These are phyloP conservation scores for Bombus polaris DNA, from an alignment of 1,140 invertebrate species.

Conservation along the genomic window DNA sequence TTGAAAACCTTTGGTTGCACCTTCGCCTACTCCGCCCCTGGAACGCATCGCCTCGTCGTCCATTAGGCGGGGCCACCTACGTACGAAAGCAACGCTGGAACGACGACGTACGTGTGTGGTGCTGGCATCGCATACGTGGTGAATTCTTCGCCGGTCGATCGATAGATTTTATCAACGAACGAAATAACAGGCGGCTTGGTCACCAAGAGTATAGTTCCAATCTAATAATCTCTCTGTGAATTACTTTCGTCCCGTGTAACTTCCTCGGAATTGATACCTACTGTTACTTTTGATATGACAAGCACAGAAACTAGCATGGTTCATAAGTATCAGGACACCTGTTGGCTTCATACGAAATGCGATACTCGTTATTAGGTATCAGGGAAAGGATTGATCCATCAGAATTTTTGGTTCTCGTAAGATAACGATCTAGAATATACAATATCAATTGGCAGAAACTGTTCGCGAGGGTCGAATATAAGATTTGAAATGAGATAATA, in stretches of 20 bases:
- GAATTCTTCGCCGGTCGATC: conserved; percentile 37
- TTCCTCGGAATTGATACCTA: not conserved
- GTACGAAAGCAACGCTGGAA: conserved; percentile 23
- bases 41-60: conserved; percentile 52
- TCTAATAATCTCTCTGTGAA: conserved; percentile 34
- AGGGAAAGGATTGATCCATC: not conserved
- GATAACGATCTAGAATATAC: not conserved
- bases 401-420: not conserved
- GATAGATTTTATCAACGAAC: conserved; percentile 46
- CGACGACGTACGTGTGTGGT: not conserved
- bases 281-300: not conserved
- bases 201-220: conserved; percentile 18
- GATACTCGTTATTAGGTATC: not conserved
- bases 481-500: too few relatives aligned
- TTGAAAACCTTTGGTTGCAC: conserved; percentile 67
- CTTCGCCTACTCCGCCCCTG: conserved; percentile 59
- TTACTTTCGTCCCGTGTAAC: not conserved
- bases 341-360: not conserved
- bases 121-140: conserved; percentile 17
- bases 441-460: not conserved
- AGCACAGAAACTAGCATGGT: not conserved
- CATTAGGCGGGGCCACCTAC: conserved; percentile 58
- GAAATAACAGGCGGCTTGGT: conserved; percentile 39
- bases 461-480: too few relatives aligned
- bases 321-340: not conserved